A percentile compares a stretch with the other conserved stretches of the same genome.
phyloP scores from a whole-genome alignment of 2,113 vertebrate genomes.

The Tylochromis polylepis region DNA sequence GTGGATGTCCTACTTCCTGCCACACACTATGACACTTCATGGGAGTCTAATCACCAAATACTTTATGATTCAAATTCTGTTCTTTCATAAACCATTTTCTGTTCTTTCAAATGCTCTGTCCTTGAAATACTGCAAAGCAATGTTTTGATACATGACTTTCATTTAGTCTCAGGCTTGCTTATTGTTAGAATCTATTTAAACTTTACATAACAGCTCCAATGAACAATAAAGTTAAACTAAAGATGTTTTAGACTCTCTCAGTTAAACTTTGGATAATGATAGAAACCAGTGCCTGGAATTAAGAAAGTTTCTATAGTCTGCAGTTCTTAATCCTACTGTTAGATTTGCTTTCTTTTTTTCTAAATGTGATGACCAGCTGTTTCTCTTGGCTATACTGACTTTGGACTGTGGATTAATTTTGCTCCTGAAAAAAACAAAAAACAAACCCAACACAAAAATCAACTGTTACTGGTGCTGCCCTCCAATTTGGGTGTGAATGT shows the following conservation, averaged over 20 bases:
- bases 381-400: neutral
- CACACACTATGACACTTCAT: neutral
- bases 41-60: neutral
- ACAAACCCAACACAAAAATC: neutral
- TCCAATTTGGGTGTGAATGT: neutral
- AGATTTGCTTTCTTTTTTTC: accelerated
- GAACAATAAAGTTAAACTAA: neutral
- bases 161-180: neutral
- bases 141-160: neutral
- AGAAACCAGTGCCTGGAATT: neutral
- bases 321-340: neutral
- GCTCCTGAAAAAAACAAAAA: neutral
- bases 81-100: neutral
- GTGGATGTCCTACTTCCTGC: neutral
- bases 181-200: neutral
- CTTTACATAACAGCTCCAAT: neutral
- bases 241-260: neutral
- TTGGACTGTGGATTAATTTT: neutral
- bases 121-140: neutral
- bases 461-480: neutral
- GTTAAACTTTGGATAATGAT: neutral
- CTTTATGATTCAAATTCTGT: neutral
- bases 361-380: neutral
- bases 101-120: neutral
- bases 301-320: neutral